These are phyloP conservation scores for Salvator merianae DNA, from an alignment of 2,113 vertebrate genomes.

Conservation along the genomic window DNA sequence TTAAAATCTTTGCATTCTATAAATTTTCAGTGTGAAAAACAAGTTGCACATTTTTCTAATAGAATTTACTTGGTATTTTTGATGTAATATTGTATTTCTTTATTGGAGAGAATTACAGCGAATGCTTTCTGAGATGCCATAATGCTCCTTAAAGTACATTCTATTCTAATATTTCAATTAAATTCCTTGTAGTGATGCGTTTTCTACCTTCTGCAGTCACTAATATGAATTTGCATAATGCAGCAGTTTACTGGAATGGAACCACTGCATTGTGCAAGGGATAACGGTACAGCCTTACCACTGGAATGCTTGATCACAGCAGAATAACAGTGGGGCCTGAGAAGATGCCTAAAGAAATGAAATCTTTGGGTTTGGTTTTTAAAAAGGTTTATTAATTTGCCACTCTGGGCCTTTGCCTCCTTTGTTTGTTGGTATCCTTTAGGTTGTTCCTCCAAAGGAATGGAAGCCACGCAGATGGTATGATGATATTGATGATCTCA, in stretches of 20 bases:
- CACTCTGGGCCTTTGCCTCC: not conserved
- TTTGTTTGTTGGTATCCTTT: constrained; percentile 18
- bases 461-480: constrained; percentile 91
- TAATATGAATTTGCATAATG: too few species aligned
- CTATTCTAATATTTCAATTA: not conserved
- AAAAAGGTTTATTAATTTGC: not conserved
- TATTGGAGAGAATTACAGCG: not conserved
- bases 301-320: too few species aligned
- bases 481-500: constrained; percentile 91
- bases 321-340: too few species aligned
- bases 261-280: not conserved
- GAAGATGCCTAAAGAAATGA: not conserved
- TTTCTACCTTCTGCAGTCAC: too few species aligned
- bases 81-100: not conserved
- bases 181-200: not conserved
- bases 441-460: constrained; percentile 94
- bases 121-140: not conserved
- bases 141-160: not conserved
- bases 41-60: not conserved
- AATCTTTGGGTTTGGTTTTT: not conserved
- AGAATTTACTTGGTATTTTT: not conserved
- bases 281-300: not conserved
- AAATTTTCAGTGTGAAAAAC: not conserved
- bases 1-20: not conserved
- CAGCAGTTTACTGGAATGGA: not conserved